phyloP scores from a whole-genome alignment of 2,888 invertebrate genomes.

The Mythimna loreyi region DNA sequence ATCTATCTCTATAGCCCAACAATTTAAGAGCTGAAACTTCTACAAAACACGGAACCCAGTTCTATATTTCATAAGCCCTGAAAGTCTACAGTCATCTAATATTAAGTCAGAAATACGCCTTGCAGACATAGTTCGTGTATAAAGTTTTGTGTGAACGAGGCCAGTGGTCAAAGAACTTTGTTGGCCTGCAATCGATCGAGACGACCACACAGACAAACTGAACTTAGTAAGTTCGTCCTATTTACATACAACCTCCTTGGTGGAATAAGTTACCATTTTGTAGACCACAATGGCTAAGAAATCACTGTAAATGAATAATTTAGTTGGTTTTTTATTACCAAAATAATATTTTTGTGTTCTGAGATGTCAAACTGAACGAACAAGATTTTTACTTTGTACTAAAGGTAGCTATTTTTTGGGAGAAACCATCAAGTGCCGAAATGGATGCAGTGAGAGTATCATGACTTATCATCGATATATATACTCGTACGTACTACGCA shows the following conservation, averaged over 20 bases:
- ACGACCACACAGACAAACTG: constrained; percentile 30
- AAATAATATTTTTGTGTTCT: background rate
- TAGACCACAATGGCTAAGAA: background rate
- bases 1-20: too few species aligned
- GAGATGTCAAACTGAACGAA: background rate
- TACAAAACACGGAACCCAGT: too few species aligned
- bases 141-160: constrained; percentile 50
- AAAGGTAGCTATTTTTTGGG: background rate
- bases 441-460: too few species aligned
- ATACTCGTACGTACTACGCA: too few species aligned
- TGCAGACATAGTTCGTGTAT: constrained; percentile 31
- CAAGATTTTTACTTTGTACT: too few species aligned
- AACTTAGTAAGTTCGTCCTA: constrained; percentile 28
- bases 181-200: constrained; percentile 59
- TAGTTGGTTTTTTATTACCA: background rate
- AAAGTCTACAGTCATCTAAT: constrained; percentile 31
- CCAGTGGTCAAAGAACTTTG: constrained; percentile 70
- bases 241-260: constrained; percentile 38
- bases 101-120: constrained; percentile 26
- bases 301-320: background rate
- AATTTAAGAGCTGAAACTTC: too few species aligned
- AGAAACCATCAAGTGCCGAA: too few species aligned
- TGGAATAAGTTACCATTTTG: constrained; percentile 8
- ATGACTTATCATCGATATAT: too few species aligned
- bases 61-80: constrained; percentile 5